phyloP scores from a whole-genome alignment of 2,888 invertebrate genomes.

The Drosophila koepferae region DNA sequence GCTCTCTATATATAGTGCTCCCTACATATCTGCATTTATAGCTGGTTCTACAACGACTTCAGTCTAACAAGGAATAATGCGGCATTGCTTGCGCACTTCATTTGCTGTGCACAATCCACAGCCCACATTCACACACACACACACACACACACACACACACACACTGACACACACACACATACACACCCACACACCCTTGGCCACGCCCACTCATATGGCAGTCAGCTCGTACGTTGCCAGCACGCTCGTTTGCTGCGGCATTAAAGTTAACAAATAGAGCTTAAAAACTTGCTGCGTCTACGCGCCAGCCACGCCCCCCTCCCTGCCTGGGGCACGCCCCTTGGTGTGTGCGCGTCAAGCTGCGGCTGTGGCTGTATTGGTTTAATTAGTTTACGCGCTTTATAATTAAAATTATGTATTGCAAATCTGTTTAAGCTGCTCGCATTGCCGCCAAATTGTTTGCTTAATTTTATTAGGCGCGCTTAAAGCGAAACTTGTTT shows the following conservation, averaged over 20 bases:
- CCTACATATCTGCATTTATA: slow-evolving; percentile 32
- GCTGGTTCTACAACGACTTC: slow-evolving; percentile 35
- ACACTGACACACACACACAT: slow-evolving; percentile 8
- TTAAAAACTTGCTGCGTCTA: slow-evolving; percentile 71
- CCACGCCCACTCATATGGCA: slow-evolving; percentile 19
- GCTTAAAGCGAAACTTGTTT: slow-evolving; percentile 11
- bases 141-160: slow-evolving; percentile 16
- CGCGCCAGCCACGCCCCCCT: slow-evolving; percentile 36
- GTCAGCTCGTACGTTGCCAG: slow-evolving; percentile 20
- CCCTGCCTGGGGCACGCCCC: slow-evolving; percentile 5
- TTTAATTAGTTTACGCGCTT: slow-evolving; percentile 71
- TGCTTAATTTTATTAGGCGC: slow-evolving; percentile 52
- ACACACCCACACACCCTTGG: slow-evolving; percentile 12
- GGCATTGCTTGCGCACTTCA: slow-evolving; percentile 57
- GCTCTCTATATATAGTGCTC: not conserved
- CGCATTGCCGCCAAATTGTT: slow-evolving; percentile 37
- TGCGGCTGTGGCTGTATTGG: slow-evolving; percentile 22
- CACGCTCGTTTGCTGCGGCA: slow-evolving; percentile 38
- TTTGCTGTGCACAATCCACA: slow-evolving; percentile 46
- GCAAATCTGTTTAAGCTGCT: slow-evolving; percentile 55
- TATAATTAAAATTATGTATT: slow-evolving; percentile 67
- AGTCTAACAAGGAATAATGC: slow-evolving; percentile 58
- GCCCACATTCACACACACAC: slow-evolving; percentile 18
- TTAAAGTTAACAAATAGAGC: slow-evolving; percentile 77
- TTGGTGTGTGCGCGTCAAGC: slow-evolving; percentile 15